A percentile compares a stretch with the other conserved stretches of the same genome.
phyloP scores from a whole-genome alignment of 2,797 vertebrate species.

The Nyctibius grandis region DNA sequence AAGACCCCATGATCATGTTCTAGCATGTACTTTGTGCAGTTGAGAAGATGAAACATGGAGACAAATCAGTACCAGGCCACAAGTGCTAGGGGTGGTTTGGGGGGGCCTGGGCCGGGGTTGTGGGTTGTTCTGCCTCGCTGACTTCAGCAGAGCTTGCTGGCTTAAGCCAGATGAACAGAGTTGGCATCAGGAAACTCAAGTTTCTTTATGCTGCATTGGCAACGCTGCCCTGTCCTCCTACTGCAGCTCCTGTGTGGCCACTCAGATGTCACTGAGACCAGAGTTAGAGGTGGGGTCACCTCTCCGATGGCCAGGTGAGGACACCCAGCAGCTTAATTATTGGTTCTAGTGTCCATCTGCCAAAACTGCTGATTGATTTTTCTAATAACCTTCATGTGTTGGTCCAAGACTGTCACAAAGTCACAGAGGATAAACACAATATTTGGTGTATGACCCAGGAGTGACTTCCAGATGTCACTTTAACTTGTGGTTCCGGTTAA shows the following conservation, averaged over 20 bases:
- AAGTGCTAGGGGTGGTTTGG: too few relatives aligned
- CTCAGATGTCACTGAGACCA: background rate
- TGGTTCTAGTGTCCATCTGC: background rate
- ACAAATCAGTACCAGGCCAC: too few relatives aligned
- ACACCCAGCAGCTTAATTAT: background rate
- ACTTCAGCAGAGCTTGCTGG: background rate
- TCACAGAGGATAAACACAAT: background rate
- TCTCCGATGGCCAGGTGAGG: background rate
- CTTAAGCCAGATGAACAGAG: background rate
- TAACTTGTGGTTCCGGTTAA: background rate
- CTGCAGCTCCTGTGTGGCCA: background rate
- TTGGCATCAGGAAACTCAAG: rapidly evolving
- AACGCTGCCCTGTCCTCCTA: background rate
- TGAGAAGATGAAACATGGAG: background rate
- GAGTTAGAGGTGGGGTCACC: background rate
- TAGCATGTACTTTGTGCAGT: background rate
- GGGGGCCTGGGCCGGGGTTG: background rate
- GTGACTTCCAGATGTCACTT: rapidly evolving
- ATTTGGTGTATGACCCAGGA: background rate
- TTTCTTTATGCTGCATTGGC: too few relatives aligned
- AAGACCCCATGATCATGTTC: background rate
- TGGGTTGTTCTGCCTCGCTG: background rate
- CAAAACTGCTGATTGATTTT: background rate
- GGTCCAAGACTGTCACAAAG: too few relatives aligned
- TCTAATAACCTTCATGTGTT: background rate